Evolutionary conservation across 2,113 vertebrate genomes (phyloP).

Genomic region (Perca flavescens): DNA sequence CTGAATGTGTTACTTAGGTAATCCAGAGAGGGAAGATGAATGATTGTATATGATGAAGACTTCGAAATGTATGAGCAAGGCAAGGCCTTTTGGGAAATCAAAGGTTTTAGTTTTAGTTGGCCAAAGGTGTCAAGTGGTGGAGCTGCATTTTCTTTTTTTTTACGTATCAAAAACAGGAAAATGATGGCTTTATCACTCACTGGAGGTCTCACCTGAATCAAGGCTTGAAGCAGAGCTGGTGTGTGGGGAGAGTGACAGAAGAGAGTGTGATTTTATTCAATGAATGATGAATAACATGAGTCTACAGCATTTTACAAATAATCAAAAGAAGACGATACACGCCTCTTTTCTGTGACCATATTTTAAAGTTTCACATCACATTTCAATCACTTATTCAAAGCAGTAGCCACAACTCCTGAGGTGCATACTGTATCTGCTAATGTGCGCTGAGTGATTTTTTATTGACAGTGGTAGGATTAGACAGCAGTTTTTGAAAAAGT

Average conservation of each 20-base stretch:
- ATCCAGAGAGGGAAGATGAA: slow-evolving; percentile 42
- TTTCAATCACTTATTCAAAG: slow-evolving; percentile 59
- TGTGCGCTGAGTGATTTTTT: slow-evolving; percentile 50
- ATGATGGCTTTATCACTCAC: slow-evolving; percentile 24
- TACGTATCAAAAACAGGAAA: slow-evolving; percentile 23
- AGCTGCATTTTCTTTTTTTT: background rate
- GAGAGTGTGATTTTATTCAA: background rate
- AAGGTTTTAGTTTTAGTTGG: slow-evolving; percentile 42
- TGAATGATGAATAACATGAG: slow-evolving; percentile 7
- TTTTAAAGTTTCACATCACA: no score
- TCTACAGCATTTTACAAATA: slow-evolving; percentile 5
- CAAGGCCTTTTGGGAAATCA: slow-evolving; percentile 48
- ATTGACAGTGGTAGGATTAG: slow-evolving; percentile 54
- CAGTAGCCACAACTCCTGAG: slow-evolving; percentile 22
- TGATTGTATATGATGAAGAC: slow-evolving; percentile 39
- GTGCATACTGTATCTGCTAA: slow-evolving; percentile 46
- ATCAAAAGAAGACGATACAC: slow-evolving; percentile 3
- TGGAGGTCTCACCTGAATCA: slow-evolving; percentile 32
- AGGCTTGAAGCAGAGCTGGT: background rate
- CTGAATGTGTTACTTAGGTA: slow-evolving; percentile 55
- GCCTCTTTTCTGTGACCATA: background rate
- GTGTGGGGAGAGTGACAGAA: slow-evolving; percentile 28
- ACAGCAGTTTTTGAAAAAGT: slow-evolving; percentile 37
- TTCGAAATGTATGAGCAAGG: slow-evolving; percentile 26
- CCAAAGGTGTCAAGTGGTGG: background rate